These are phyloP conservation scores for Catamblyrhynchus diadema DNA, from an alignment of 2,797 vertebrate species.

Conservation along the genomic window DNA sequence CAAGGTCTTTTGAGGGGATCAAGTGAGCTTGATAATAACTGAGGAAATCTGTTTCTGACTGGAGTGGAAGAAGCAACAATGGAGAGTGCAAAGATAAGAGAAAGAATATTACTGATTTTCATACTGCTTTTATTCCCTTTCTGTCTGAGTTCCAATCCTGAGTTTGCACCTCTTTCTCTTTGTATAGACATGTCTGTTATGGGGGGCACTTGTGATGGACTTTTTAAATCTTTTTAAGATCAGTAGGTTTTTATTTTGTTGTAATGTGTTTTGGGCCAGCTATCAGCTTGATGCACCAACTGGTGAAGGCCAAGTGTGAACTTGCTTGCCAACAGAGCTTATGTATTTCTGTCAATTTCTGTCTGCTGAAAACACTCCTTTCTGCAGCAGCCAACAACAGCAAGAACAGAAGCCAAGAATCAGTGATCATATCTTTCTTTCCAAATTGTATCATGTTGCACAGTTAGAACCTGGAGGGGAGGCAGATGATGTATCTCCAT, in stretches of 20 bases:
- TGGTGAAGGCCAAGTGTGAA: slow-evolving; percentile 53
- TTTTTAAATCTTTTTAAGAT: background rate
- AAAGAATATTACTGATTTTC: background rate
- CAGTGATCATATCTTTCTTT: slow-evolving; percentile 24
- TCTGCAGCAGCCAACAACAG: slow-evolving; percentile 42
- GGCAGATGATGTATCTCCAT: background rate
- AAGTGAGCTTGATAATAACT: background rate
- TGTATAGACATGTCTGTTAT: rapidly evolving
- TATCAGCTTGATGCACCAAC: slow-evolving; percentile 49
- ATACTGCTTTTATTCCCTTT: background rate
- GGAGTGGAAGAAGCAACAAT: background rate
- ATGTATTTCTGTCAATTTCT: slow-evolving; percentile 57
- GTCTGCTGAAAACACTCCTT: slow-evolving; percentile 44
- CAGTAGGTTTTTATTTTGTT: background rate
- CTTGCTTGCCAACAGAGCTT: slow-evolving; percentile 39
- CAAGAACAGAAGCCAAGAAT: slow-evolving; percentile 47
- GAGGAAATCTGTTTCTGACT: background rate
- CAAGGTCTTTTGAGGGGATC: background rate
- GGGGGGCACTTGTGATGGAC: rapidly evolving
- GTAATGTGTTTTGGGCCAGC: slow-evolving; percentile 39
- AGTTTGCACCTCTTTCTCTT: background rate
- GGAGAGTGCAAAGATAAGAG: background rate
- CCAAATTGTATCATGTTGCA: slow-evolving; percentile 24
- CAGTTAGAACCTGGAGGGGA: slow-evolving; percentile 8
- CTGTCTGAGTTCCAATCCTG: background rate